Evolutionary conservation across 2,113 vertebrate genomes (phyloP).

Genomic region (Microtus montanus): DNA sequence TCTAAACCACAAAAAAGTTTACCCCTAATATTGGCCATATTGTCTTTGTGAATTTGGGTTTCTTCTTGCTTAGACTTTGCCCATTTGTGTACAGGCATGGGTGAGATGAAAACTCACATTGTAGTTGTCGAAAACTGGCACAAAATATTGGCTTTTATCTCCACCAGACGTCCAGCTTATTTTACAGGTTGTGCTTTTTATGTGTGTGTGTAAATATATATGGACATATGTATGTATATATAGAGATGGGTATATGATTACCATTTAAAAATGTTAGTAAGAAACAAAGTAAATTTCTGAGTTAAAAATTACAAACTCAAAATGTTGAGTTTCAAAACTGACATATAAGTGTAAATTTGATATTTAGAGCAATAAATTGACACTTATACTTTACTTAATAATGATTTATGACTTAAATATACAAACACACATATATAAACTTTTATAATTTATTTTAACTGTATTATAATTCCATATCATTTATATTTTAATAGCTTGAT

Average conservation of each 20-base stretch:
- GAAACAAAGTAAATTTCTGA: slow-evolving; percentile 6
- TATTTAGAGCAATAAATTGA: background rate
- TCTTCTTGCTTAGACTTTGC: background rate
- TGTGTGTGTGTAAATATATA: too few species aligned
- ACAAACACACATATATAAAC: background rate
- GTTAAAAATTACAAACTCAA: slow-evolving; percentile 23
- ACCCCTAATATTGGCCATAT: background rate
- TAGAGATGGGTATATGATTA: background rate
- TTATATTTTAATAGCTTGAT: slow-evolving; percentile 2
- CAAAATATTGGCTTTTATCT: background rate
- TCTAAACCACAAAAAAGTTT: background rate
- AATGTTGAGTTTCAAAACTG: background rate
- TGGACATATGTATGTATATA: too few species aligned
- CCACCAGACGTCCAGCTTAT: background rate
- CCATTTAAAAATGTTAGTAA: background rate
- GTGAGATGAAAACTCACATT: background rate
- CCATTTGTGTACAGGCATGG: background rate
- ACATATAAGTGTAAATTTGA: background rate
- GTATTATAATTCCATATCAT: background rate
- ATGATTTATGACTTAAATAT: background rate
- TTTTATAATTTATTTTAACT: slow-evolving; percentile 7
- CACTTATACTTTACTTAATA: background rate
- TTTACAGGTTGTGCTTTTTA: slow-evolving; percentile 30
- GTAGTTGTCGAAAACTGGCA: background rate
- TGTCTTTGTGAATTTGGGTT: background rate